A percentile compares a stretch with the other conserved stretches of the same genome.
Evolutionary conservation across 2,113 vertebrate species (phyloP).

Genomic region (Ailuropoda melanoleuca): DNA sequence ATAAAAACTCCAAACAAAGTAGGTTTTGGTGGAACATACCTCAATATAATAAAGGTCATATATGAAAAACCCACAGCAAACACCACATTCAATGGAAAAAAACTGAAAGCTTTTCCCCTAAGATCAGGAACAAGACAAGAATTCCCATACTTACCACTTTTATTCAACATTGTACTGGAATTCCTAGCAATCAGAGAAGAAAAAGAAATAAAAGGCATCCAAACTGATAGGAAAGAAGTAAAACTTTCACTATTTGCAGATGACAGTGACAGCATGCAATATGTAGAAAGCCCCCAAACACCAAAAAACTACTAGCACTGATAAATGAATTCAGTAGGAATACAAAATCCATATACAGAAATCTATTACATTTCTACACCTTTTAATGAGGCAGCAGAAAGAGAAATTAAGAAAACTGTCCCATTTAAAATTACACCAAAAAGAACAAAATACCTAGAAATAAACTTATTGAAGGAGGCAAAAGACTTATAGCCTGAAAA

Average conservation of each 20-base stretch:
- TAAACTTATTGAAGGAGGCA: not conserved
- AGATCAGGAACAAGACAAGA: not conserved
- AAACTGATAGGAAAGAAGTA: not conserved
- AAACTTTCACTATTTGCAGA: not conserved
- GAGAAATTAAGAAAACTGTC: not conserved
- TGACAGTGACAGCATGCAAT: not conserved
- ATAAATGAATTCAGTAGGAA: not conserved
- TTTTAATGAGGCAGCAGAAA: not conserved
- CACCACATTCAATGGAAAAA: not conserved
- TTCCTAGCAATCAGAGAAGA: not conserved
- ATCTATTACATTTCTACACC: not conserved
- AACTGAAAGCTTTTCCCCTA: not conserved
- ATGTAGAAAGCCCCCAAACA: not conserved
- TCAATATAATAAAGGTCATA: not conserved
- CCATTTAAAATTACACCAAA: not conserved
- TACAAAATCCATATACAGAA: not conserved
- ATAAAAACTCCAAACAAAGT: not conserved
- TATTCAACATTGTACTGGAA: not conserved
- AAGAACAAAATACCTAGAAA: not conserved
- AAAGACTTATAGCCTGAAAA: not conserved
- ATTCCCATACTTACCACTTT: not conserved
- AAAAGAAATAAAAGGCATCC: not conserved
- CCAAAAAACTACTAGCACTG: not conserved
- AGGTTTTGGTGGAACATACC: not conserved
- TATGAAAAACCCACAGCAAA: not conserved